Conservation (phyloP, 2,888 invertebrate genomes). For the Campopleginae sp. region DNA sequence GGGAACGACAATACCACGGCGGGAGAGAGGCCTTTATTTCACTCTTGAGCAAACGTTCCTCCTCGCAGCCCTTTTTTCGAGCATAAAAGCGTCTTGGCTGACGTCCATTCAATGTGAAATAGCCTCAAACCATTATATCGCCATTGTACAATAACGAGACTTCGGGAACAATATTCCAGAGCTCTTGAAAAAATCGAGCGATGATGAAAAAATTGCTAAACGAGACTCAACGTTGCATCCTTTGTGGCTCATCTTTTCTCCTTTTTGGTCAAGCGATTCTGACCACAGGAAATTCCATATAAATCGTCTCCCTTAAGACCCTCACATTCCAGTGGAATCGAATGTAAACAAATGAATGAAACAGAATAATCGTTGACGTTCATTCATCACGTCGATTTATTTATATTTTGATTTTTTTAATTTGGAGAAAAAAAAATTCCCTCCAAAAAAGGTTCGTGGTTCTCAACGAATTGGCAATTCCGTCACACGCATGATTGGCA, state of each 20-base stretch:
- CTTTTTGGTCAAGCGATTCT: neutral
- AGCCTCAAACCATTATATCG: slow-evolving; percentile 70
- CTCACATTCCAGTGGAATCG: neutral
- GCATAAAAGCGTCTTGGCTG: slow-evolving; percentile 47
- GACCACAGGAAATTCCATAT: slow-evolving; percentile 14
- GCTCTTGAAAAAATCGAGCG: slow-evolving; percentile 55
- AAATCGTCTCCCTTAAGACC: slow-evolving; percentile 15
- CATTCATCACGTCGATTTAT: neutral
- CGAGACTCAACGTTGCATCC: slow-evolving; percentile 22
- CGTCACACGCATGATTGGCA: slow-evolving; percentile 47
- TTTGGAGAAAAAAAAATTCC: too few relatives aligned
- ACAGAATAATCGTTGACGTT: neutral
- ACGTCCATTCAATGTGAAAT: slow-evolving; percentile 55
- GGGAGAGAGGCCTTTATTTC: slow-evolving; percentile 56
- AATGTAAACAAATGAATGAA: neutral
- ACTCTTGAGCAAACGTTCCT: slow-evolving; percentile 31
- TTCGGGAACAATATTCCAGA: slow-evolving; percentile 48
- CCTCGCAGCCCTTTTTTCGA: slow-evolving; percentile 43
- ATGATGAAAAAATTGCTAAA: slow-evolving; percentile 15
- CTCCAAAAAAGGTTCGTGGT: neutral
- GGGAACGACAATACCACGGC: slow-evolving; percentile 47
- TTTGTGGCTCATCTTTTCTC: slow-evolving; percentile 15
- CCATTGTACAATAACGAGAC: slow-evolving; percentile 77
- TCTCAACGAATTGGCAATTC: slow-evolving; percentile 47
- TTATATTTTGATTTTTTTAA: neutral